Conservation (phyloP, 2,113 vertebrate species). For the Scomber scombrus region DNA sequence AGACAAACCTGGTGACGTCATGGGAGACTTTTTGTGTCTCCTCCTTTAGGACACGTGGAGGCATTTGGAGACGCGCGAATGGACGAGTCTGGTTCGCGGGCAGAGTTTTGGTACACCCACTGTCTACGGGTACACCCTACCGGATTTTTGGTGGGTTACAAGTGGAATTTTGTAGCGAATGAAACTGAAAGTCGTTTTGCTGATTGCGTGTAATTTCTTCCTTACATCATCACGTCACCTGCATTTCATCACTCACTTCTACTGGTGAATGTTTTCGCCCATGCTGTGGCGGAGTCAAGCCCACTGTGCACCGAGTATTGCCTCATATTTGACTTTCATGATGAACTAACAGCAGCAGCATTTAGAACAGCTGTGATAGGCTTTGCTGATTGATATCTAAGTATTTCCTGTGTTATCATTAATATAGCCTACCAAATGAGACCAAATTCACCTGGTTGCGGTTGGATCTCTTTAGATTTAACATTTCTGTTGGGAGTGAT, state of each 20-base stretch:
- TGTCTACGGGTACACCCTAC: not conserved
- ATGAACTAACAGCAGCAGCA: too few relatives aligned
- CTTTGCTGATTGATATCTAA: too few relatives aligned
- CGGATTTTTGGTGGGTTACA: too few relatives aligned
- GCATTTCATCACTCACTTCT: conserved; percentile 5
- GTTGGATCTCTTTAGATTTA: not conserved
- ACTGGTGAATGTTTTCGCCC: not conserved
- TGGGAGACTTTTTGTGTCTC: fast-evolving
- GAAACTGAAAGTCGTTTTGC: conserved; percentile 37
- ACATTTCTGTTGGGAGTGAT: not conserved
- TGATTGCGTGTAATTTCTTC: fast-evolving
- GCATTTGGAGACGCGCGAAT: not conserved
- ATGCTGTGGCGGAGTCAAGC: too few relatives aligned
- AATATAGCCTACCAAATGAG: not conserved
- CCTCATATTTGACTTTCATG: too few relatives aligned
- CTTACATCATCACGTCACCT: conserved; percentile 16
- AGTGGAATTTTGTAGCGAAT: not conserved
- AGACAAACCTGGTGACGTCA: not conserved
- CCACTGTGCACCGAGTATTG: too few relatives aligned
- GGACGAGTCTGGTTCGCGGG: not conserved
- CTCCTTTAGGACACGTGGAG: not conserved
- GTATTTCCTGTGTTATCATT: not conserved
- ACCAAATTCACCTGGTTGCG: not conserved
- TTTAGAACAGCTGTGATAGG: too few relatives aligned
- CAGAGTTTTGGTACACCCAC: too few relatives aligned